Conservation (phyloP, 64 coral and sea anemone genomes). For the Porites australiensis region DNA sequence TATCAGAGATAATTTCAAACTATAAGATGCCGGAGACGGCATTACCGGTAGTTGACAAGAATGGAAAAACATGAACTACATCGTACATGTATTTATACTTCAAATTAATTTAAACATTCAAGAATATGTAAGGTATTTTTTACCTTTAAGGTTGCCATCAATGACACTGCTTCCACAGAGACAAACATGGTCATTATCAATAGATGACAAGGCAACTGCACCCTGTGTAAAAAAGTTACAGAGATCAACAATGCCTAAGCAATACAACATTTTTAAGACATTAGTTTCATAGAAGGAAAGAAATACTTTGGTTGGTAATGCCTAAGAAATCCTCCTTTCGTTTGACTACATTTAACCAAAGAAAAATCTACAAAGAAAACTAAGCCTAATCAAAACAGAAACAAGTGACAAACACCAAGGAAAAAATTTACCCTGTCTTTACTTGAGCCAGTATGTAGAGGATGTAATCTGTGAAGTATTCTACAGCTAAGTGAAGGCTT, state of each 20-base stretch:
- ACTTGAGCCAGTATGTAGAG: neutral
- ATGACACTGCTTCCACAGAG: slow-evolving; percentile 24
- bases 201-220: slow-evolving; percentile 12
- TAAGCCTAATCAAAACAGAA: too few relatives aligned
- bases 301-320: too few relatives aligned
- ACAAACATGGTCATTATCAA: slow-evolving; percentile 26
- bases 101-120: neutral
- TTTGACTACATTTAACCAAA: too few relatives aligned
- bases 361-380: too few relatives aligned
- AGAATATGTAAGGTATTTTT: neutral
- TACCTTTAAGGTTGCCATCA: slow-evolving; percentile 36
- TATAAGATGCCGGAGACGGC: too few relatives aligned
- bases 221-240: neutral
- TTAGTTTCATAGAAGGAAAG: neutral
- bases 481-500: neutral
- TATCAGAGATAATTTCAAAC: too few relatives aligned
- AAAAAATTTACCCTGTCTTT: slow-evolving; percentile 13
- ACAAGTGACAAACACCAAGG: neutral
- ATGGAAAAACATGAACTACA: too few relatives aligned
- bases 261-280: too few relatives aligned
- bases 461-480: slow-evolving; percentile 7
- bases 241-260: too few relatives aligned
- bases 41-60: too few relatives aligned
- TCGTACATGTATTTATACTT: too few relatives aligned
- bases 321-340: too few relatives aligned